Percentiles rank a stretch among this genome's conserved stretches.
Conservation (phyloP, 2,797 vertebrate species). For the Sorex maritimensis region DNA sequence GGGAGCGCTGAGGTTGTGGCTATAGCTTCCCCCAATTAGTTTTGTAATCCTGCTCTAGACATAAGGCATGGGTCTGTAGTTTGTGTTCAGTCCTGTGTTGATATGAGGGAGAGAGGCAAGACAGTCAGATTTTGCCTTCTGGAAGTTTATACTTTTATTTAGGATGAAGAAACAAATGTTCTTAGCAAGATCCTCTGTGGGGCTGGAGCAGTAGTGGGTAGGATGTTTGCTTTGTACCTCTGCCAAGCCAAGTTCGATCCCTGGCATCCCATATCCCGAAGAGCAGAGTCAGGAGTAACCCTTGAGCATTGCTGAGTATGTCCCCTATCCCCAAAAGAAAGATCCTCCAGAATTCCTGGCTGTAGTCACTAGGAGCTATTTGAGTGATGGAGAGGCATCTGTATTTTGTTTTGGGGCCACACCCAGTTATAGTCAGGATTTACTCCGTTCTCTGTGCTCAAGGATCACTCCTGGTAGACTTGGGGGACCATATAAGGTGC, state of each 20-base stretch:
- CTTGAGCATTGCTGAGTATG: no score
- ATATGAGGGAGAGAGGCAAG: slow-evolving; percentile 46
- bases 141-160: slow-evolving; percentile 42
- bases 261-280: neutral
- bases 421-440: no score
- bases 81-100: slow-evolving; percentile 42
- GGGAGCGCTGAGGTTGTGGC: neutral
- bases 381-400: slow-evolving; percentile 45
- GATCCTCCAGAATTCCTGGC: slow-evolving; percentile 32
- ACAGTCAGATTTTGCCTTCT: slow-evolving; percentile 35
- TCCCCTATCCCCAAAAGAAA: neutral
- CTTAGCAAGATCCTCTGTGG: slow-evolving; percentile 32
- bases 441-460: no score
- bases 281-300: no score
- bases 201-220: no score
- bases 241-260: no score
- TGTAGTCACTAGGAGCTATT: neutral
- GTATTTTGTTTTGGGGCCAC: no score
- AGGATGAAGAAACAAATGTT: slow-evolving; percentile 53
- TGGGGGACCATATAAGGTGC: no score
- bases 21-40: slow-evolving; percentile 20
- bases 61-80: neutral
- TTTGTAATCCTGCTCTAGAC: neutral
- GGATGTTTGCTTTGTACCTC: no score
- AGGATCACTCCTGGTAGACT: no score